These are phyloP conservation scores for Chaunax sp. DNA, from an alignment of 2,797 vertebrate genomes.

Conservation along the genomic window DNA sequence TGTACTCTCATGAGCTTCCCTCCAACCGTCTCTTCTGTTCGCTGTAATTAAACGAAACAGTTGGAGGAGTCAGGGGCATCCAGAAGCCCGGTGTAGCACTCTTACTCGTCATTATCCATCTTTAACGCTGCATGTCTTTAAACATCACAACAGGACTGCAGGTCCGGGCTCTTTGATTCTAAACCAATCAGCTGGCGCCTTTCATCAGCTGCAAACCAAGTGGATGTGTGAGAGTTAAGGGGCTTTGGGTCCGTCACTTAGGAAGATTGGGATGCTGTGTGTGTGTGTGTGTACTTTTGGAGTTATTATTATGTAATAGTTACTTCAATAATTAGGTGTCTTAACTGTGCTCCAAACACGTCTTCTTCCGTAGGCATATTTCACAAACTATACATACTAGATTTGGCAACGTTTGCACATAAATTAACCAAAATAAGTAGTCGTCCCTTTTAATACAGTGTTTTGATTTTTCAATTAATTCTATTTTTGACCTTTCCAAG, in stretches of 20 bases:
- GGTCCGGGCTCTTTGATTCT: constrained; percentile 65
- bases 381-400: no score
- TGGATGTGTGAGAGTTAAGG: constrained; percentile 65
- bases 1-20: constrained; percentile 25
- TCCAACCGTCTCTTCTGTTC: constrained; percentile 31
- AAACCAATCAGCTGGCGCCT: constrained; percentile 69
- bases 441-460: no score
- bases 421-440: no score
- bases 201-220: constrained; percentile 70
- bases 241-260: constrained; percentile 42
- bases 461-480: no score
- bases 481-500: no score
- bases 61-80: constrained; percentile 32
- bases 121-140: constrained; percentile 37
- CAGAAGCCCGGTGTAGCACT: constrained; percentile 8
- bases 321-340: no score
- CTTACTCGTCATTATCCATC: constrained; percentile 56
- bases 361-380: no score
- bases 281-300: neutral
- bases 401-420: rapidly evolving
- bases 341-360: no score
- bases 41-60: constrained; percentile 62
- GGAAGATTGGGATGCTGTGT: constrained; percentile 26
- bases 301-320: no score
- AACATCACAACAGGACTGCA: constrained; percentile 58